These are phyloP conservation scores for Lutjanus erythropterus DNA, from an alignment of 2,113 vertebrate species.

Conservation along the genomic window DNA sequence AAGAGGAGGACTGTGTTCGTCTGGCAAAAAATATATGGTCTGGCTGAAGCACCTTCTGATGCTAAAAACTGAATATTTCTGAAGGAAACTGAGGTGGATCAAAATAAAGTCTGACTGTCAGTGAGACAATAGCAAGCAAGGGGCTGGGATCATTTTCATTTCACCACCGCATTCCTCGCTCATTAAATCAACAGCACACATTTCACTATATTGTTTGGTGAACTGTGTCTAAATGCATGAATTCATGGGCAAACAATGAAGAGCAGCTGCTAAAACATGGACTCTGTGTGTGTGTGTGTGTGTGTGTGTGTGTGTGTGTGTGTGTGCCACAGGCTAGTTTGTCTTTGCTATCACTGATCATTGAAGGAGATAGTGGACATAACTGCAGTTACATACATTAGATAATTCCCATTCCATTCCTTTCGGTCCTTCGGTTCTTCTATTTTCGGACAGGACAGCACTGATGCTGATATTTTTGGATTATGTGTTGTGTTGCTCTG, in stretches of 20 bases:
- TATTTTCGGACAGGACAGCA: neutral
- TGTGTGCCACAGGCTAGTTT: neutral
- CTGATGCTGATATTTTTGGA: neutral
- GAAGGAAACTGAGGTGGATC: neutral
- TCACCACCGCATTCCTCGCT: conserved; percentile 29
- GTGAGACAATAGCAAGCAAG: neutral
- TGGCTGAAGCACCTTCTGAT: neutral
- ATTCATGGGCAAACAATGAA: conserved; percentile 39
- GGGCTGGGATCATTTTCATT: conserved; percentile 17
- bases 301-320: conserved; percentile 7
- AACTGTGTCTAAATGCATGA: conserved; percentile 39
- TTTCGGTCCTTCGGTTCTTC: neutral
- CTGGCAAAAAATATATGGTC: neutral
- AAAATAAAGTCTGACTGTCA: neutral
- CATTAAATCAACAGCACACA: conserved; percentile 27
- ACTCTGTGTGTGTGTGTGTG: conserved; percentile 3
- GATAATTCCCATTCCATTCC: neutral
- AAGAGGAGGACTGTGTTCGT: neutral
- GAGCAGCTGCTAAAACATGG: conserved; percentile 37
- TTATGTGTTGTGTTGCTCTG: neutral
- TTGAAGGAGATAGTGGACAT: neutral
- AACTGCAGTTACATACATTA: neutral
- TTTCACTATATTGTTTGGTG: conserved; percentile 39
- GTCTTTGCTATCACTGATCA: neutral
- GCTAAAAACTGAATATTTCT: neutral